Evolutionary conservation across 1,140 invertebrate genomes (phyloP).

Genomic region (Conopomorpha cramerella): DNA sequence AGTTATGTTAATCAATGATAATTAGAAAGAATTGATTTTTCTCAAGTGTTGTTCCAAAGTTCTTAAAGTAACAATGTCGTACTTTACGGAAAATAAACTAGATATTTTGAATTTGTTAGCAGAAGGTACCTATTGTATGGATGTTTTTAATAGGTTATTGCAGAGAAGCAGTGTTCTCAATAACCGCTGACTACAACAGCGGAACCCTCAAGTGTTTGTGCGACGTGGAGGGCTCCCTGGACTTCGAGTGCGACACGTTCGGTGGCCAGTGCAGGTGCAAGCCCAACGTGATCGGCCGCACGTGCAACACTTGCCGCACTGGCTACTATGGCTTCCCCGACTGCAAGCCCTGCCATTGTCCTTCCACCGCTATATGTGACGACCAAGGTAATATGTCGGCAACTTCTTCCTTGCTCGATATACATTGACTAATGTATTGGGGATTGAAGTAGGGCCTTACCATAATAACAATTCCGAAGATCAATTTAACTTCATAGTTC

Average conservation of each 20-base stretch:
- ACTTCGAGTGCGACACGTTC: constrained; percentile 87
- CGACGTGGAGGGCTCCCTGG: constrained; percentile 85
- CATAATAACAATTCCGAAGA: too few species aligned
- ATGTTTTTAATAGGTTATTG: constrained; percentile 89
- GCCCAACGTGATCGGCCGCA: constrained; percentile 87
- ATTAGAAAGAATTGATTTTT: too few species aligned
- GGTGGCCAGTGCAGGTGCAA: constrained; percentile 96
- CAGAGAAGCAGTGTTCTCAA: constrained; percentile 86
- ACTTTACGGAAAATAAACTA: too few species aligned
- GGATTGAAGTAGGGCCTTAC: too few species aligned
- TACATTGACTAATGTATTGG: too few species aligned
- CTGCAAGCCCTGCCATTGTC: constrained; percentile 87
- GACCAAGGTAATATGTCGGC: constrained; percentile 44
- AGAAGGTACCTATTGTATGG: too few species aligned
- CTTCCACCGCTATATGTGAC: constrained; percentile 81
- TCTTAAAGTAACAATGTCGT: too few species aligned
- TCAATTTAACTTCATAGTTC: too few species aligned
- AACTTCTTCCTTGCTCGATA: constrained; percentile 1
- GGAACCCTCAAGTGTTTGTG: constrained; percentile 90
- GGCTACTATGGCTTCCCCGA: constrained; percentile 96
- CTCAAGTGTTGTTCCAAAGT: too few species aligned
- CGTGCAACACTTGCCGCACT: constrained; percentile 87
- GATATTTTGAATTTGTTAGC: too few species aligned
- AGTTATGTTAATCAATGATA: too few species aligned
- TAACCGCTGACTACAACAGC: constrained; percentile 94